A percentile compares a stretch with the other conserved stretches of the same genome.
Conservation (phyloP, 2,113 vertebrate species). For the Rhizomys pruinosus region DNA sequence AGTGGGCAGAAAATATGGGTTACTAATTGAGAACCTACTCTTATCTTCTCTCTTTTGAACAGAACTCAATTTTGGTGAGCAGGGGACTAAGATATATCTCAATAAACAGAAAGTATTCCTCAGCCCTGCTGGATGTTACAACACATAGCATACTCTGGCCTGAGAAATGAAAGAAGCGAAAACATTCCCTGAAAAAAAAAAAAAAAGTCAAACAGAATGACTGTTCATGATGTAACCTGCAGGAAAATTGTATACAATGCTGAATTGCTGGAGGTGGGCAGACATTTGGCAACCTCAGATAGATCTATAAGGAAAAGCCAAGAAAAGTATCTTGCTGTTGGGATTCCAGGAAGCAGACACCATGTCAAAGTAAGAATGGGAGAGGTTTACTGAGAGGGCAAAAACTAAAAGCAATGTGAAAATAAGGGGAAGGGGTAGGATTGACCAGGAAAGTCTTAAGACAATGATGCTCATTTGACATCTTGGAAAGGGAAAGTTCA, state of each 20-base stretch:
- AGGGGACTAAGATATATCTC: not conserved
- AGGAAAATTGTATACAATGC: not conserved
- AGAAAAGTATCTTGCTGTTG: too few relatives aligned
- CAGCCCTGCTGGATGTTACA: not conserved
- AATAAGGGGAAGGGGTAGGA: not conserved
- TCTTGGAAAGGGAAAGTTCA: not conserved
- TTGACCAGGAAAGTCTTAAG: not conserved
- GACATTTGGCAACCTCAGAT: not conserved
- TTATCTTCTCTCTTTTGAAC: not conserved
- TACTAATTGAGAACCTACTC: not conserved
- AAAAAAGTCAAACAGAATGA: not conserved
- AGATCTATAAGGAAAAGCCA: not conserved
- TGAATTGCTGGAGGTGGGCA: not conserved
- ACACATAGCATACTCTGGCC: not conserved
- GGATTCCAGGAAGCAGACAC: not conserved
- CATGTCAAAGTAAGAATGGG: not conserved
- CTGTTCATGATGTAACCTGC: not conserved
- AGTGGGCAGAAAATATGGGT: not conserved
- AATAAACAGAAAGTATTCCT: conserved; percentile 1
- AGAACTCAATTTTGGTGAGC: not conserved
- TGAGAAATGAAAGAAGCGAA: not conserved
- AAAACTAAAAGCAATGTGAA: not conserved
- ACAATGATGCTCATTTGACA: not conserved
- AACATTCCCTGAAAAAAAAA: too few relatives aligned
- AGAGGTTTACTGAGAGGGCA: not conserved